Evolutionary conservation across 2,113 vertebrate genomes (phyloP).

Genomic region (Oncorhynchus masou): DNA sequence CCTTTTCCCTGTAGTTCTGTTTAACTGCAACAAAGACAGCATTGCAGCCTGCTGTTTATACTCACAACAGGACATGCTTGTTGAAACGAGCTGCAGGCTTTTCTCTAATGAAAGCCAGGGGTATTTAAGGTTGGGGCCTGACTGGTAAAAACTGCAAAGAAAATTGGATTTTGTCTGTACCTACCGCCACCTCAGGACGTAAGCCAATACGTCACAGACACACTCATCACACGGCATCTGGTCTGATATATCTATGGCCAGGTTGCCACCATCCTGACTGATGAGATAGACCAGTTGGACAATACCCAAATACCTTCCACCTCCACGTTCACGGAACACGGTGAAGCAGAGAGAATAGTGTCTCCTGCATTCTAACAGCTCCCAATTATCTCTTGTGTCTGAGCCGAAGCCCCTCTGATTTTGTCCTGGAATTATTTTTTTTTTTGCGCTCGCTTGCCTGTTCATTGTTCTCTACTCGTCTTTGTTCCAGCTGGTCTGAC

Average conservation of each 20-base stretch:
- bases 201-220: neutral
- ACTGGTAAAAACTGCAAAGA: neutral
- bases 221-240: no score
- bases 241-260: no score
- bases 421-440: neutral
- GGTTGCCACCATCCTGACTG: neutral
- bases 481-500: neutral
- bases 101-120: neutral
- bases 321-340: neutral
- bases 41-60: neutral
- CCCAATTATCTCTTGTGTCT: conserved; percentile 35
- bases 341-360: conserved; percentile 9
- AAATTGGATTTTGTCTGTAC: neutral
- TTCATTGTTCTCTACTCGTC: neutral
- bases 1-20: neutral
- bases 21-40: neutral
- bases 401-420: conserved; percentile 30
- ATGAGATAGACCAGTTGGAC: neutral
- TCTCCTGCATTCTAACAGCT: conserved; percentile 29
- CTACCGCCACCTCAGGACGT: neutral
- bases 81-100: neutral
- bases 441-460: neutral
- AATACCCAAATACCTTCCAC: neutral
- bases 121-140: neutral
- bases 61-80: neutral